A percentile compares a stretch with the other conserved stretches of the same genome.
Evolutionary conservation across 2,888 invertebrate genomes (phyloP).

Genomic region (Panorpa germanica): DNA sequence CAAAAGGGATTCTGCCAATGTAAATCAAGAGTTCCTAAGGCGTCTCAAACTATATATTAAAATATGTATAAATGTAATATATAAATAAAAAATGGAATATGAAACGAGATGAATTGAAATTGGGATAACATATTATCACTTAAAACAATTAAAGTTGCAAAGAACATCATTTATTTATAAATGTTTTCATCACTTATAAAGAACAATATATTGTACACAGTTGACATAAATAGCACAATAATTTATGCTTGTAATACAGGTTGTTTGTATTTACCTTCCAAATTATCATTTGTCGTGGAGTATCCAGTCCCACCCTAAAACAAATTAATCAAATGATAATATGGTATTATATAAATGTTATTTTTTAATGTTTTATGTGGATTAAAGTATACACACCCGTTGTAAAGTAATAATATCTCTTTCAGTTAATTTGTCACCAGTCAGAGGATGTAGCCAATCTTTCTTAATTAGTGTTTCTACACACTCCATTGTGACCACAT

Average conservation of each 20-base stretch:
- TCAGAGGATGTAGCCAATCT: constrained; percentile 92
- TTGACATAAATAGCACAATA: too few species aligned
- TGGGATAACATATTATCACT: too few species aligned
- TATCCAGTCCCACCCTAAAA: constrained; percentile 89
- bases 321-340: constrained; percentile 12
- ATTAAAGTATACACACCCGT: constrained; percentile 33
- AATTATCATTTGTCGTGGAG: constrained; percentile 62
- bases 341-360: not conserved
- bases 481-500: constrained; percentile 91
- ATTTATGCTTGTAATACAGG: constrained; percentile 65
- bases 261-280: constrained; percentile 66
- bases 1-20: too few species aligned
- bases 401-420: constrained; percentile 85
- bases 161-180: too few species aligned
- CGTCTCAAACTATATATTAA: too few species aligned
- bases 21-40: too few species aligned
- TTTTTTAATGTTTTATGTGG: constrained; percentile 1
- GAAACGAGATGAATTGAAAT: too few species aligned
- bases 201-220: too few species aligned
- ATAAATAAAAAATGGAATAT: too few species aligned
- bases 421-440: constrained; percentile 63
- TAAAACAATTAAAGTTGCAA: too few species aligned
- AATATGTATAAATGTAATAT: not conserved
- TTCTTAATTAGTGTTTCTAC: constrained; percentile 90
- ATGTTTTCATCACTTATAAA: too few species aligned